Base-by-base conservation (phyloP, 2,797 vertebrate genomes). In the Hephaestus fuliginosus region DNA sequence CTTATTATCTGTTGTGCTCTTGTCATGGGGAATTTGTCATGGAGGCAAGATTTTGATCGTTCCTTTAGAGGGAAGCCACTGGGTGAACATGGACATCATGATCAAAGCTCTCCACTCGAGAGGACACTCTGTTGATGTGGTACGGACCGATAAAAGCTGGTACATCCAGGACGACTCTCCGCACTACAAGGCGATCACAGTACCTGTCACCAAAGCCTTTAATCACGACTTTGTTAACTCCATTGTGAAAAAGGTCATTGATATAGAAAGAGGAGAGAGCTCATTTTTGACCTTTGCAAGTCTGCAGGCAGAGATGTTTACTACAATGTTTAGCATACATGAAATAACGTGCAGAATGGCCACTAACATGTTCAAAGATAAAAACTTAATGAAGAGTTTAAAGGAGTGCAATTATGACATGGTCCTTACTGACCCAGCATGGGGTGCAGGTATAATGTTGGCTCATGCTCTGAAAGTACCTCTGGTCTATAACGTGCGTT, bases 1-100 rank as follows among this genome's bases (percentile, higher is more conserved):
- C 36, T 41, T 85, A 3, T 20, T 72, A 39, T 65, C 25, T 9
- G 17, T 76, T 1, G 5, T 69, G 3, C 39, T 85, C 6, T 63
- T 84, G 14, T 80, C 67, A 2, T 82, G 83, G 76, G 71, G 56
- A 53, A 4, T 36, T 49, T 70, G 69, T 44, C 53, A 85, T 0
- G 68, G 72, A 25, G 86, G 89, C 22, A 90, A 76, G 52, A 82
- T 92, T 86, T 67, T 88, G 63, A 53, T 94, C 3, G 48, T 92
- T 55, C 92, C 93, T 39, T 52, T 90, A 7, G 88, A 95, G 9
- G 90, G 93, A n/a, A 94, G 93, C 70, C 94, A 95, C 78, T 95
- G 94, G 93, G 75, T 95, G 25, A 94, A 93, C 81, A 93, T 93
- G 90, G 82, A 93, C 18, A 70, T 91, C 18, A 64, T 91, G 33